A percentile compares a stretch with the other conserved stretches of the same genome.
Conservation (phyloP, 2,797 vertebrate genomes). For the Neosilurus hyrtlii region DNA sequence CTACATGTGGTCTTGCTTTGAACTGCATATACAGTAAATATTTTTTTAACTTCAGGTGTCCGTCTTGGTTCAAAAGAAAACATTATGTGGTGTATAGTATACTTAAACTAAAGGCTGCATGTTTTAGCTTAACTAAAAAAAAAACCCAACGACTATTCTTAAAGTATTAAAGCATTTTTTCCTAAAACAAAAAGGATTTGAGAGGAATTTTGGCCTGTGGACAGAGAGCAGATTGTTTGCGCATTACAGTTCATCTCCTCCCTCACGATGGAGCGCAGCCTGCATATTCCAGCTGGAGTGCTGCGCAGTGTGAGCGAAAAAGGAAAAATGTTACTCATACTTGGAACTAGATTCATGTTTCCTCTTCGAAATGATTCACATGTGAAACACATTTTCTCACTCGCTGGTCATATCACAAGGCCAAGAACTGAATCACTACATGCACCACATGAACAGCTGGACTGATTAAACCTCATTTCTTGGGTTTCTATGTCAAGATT, state of each 20-base stretch:
- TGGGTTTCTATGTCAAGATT: background rate
- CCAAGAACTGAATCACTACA: constrained; percentile 28
- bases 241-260: constrained; percentile 43
- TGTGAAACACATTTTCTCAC: constrained; percentile 53
- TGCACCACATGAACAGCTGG: constrained; percentile 40
- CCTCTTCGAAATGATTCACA: constrained; percentile 55
- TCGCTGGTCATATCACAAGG: constrained; percentile 42
- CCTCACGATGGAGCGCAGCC: constrained; percentile 37
- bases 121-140: background rate
- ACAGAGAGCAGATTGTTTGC: constrained; percentile 47
- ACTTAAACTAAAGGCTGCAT: too few relatives aligned
- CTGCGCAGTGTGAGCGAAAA: constrained; percentile 33
- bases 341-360: constrained; percentile 55
- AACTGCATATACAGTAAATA: constrained; percentile 39
- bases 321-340: constrained; percentile 58
- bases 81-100: background rate
- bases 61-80: background rate
- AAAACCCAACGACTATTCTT: background rate
- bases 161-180: background rate
- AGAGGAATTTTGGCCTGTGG: constrained; percentile 44
- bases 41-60: constrained; percentile 4
- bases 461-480: constrained; percentile 2
- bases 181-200: constrained; percentile 3
- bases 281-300: constrained; percentile 44
- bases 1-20: constrained; percentile 51